These are phyloP conservation scores for Grammomys surdaster DNA, from an alignment of 2,113 vertebrate species.

Conservation along the genomic window DNA sequence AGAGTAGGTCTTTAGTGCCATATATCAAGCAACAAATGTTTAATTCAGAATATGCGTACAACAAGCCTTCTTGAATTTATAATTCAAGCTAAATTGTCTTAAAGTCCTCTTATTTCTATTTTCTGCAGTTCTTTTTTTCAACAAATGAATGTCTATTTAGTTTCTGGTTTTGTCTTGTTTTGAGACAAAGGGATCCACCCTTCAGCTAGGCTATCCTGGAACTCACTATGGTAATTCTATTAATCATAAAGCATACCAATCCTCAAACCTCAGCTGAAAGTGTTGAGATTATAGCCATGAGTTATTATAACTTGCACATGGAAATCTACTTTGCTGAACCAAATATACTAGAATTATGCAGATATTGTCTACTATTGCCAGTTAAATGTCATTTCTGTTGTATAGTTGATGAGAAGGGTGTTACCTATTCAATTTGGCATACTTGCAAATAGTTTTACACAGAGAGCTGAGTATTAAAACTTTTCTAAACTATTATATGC, in stretches of 20 bases:
- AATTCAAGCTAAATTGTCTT: not conserved
- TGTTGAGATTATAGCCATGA: not conserved
- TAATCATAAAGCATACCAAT: not conserved
- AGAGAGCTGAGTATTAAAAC: not conserved
- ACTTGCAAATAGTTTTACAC: not conserved
- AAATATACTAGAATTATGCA: not conserved
- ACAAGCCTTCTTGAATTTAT: conserved; percentile 23
- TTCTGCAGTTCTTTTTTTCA: not conserved
- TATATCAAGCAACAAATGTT: conserved; percentile 24
- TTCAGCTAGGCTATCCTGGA: not conserved
- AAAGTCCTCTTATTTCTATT: not conserved
- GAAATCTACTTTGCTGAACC: not conserved
- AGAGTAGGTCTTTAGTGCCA: not conserved
- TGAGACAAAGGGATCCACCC: not conserved
- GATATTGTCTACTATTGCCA: not conserved
- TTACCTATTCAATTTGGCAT: not conserved
- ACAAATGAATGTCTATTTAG: not conserved
- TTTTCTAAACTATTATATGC: not conserved
- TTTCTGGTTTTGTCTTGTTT: not conserved
- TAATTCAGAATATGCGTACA: not conserved
- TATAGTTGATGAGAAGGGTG: not conserved
- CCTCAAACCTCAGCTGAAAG: not conserved
- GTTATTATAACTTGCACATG: not conserved
- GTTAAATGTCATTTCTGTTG: not conserved
- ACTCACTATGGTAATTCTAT: not conserved